These are phyloP conservation scores for Notarius lentiginosus DNA, from an alignment of 2,113 vertebrate species.

Conservation along the genomic window DNA sequence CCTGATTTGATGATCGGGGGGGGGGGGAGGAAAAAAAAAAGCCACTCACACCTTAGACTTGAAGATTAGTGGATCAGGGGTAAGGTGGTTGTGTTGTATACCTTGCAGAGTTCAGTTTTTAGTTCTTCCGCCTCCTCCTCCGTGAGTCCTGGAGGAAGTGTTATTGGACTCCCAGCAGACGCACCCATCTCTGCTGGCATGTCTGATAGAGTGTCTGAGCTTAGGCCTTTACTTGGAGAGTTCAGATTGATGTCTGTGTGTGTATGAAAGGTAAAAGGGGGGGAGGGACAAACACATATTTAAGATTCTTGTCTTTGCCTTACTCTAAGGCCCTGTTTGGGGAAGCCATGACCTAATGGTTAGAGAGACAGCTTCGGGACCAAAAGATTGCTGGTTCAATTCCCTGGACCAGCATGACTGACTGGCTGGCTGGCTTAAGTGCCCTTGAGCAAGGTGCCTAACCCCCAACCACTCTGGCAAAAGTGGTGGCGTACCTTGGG, in stretches of 20 bases:
- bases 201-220: conserved; percentile 76
- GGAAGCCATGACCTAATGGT: too few relatives aligned
- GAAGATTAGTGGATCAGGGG: background rate
- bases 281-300: background rate
- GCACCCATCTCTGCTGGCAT: conserved; percentile 75
- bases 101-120: conserved; percentile 83
- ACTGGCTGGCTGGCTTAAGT: too few relatives aligned
- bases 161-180: conserved; percentile 47
- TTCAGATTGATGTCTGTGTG: conserved; percentile 95
- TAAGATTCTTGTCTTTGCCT: background rate
- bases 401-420: too few relatives aligned
- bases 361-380: too few relatives aligned
- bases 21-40: background rate
- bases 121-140: conserved; percentile 89
- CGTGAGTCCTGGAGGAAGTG: conserved; percentile 76
- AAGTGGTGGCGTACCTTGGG: too few relatives aligned
- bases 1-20: conserved; percentile 67
- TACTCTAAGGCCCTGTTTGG: background rate
- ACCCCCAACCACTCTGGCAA: too few relatives aligned
- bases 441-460: too few relatives aligned
- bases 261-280: background rate
- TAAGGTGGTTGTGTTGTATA: conserved; percentile 42
- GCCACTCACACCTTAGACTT: background rate
- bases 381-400: too few relatives aligned
- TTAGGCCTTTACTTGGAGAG: conserved; percentile 92